Conservation (phyloP, 2,888 invertebrate species). For the Dyspetes luteomarginatus region DNA sequence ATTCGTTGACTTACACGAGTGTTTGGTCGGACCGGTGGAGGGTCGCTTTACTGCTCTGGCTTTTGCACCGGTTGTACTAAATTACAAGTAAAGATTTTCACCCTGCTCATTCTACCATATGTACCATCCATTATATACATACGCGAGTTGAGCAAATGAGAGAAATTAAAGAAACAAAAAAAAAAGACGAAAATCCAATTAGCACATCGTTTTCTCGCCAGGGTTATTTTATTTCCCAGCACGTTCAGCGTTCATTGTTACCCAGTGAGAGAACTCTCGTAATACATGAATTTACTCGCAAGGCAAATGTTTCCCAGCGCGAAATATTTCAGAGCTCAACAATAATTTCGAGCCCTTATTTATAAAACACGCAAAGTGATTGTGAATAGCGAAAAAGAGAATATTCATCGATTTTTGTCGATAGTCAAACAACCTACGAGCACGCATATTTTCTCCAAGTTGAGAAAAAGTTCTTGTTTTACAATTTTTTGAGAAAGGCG, state of each 20-base stretch:
- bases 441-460: neutral
- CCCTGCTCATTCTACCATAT: neutral
- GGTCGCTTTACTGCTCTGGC: neutral
- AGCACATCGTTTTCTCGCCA: neutral
- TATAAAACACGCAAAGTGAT: neutral
- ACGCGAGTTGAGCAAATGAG: constrained; percentile 1
- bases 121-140: neutral
- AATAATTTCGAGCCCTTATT: neutral
- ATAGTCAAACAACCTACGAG: neutral
- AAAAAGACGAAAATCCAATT: constrained; percentile 19
- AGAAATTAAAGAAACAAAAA: neutral
- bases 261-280: neutral
- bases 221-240: too few species aligned
- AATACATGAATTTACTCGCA: neutral
- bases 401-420: neutral
- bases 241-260: neutral
- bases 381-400: neutral
- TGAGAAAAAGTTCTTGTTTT: neutral
- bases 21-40: too few species aligned
- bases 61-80: constrained; percentile 32
- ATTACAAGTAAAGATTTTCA: constrained; percentile 35
- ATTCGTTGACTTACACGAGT: constrained; percentile 25
- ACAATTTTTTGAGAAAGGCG: neutral
- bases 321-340: neutral
- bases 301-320: neutral